These are phyloP conservation scores for Esox niger DNA, from an alignment of 2,113 vertebrate genomes.

Conservation along the genomic window DNA sequence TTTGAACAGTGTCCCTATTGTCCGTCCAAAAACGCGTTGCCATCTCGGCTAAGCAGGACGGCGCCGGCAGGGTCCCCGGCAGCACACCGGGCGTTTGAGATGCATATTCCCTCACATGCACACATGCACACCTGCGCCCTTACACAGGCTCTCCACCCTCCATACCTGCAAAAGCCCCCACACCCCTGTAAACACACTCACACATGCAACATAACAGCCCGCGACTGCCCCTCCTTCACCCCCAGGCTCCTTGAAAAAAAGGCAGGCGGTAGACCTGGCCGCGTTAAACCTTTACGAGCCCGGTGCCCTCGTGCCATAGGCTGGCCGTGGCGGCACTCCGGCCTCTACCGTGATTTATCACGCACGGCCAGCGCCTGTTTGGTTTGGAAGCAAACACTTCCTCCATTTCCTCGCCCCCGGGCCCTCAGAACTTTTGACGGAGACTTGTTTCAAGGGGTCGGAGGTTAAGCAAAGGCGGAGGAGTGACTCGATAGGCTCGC, in stretches of 20 bases:
- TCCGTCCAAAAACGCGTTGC: too few species aligned
- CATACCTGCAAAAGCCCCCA: neutral
- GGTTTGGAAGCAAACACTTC: slow-evolving; percentile 87
- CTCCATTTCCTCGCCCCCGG: slow-evolving; percentile 67
- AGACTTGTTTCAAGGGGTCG: slow-evolving; percentile 81
- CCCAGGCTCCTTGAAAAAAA: neutral
- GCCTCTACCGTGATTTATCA: slow-evolving; percentile 69
- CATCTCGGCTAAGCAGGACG: too few species aligned
- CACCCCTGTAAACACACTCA: slow-evolving; percentile 1
- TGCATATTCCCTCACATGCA: neutral
- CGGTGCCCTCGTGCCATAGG: neutral
- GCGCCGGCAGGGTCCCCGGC: too few species aligned
- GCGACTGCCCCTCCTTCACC: neutral
- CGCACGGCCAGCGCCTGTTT: slow-evolving; percentile 81
- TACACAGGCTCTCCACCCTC: neutral
- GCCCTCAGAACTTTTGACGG: slow-evolving; percentile 37
- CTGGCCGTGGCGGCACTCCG: neutral
- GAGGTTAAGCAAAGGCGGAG: slow-evolving; percentile 86
- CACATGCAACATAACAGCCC: slow-evolving; percentile 7
- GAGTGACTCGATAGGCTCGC: slow-evolving; percentile 51
- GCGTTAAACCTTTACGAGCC: neutral
- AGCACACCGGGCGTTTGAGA: too few species aligned
- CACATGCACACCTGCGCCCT: neutral
- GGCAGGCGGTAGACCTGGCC: neutral
- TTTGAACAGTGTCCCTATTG: too few species aligned